Base-by-base conservation (phyloP, 1,140 invertebrate genomes). In the Drosophila kikkawai region DNA sequence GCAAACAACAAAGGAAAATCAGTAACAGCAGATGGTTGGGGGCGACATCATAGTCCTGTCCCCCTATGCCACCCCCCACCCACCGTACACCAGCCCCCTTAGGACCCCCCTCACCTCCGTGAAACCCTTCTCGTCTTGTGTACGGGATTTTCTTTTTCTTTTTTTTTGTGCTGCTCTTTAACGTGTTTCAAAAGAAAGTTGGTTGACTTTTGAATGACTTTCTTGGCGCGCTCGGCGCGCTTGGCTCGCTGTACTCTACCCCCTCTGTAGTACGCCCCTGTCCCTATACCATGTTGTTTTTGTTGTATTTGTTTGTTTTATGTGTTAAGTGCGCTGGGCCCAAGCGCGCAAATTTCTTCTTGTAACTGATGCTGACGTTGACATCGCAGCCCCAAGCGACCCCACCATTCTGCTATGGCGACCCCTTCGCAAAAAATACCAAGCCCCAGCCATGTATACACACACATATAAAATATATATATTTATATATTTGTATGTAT, bases 181-280 rank as follows among this genome's bases (percentile, higher is more conserved):
- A 81, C 87, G 87, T 91, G 79, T 90, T 91, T 91, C 75, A 83
- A 83, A 91, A 86, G 87, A 91, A 91, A 91, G 87, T 91, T 91
- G 88, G 77, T 91, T 91, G 87, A 91, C 87, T 91, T 91, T 91
- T 91, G 87, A 91, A 91, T 91, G 87, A 91, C 87, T 91, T 87
- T 91, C 83, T 79, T 88, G 84, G 67, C 76, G 74, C 80, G 69
- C 80, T 69, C 53, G 63, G 56, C 63, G 65, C 78, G 73, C 81
- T 69, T 67, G 64, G 56, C 64, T 60, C 60, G 57, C 64, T 56
- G 53, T 60, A 63, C 66, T 70, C 47, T 13, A 13, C 9, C 22
- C 17, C 17, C 2, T 29, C 26, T 29, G 4, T 29, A 29, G 26
- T 29, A 29, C 26, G 26, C 36, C 34, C 3, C 13, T 11, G 2